A percentile compares a stretch with the other conserved stretches of the same genome.
Evolutionary conservation across 2,113 vertebrate genomes (phyloP).

Genomic region (Candoia aspera): DNA sequence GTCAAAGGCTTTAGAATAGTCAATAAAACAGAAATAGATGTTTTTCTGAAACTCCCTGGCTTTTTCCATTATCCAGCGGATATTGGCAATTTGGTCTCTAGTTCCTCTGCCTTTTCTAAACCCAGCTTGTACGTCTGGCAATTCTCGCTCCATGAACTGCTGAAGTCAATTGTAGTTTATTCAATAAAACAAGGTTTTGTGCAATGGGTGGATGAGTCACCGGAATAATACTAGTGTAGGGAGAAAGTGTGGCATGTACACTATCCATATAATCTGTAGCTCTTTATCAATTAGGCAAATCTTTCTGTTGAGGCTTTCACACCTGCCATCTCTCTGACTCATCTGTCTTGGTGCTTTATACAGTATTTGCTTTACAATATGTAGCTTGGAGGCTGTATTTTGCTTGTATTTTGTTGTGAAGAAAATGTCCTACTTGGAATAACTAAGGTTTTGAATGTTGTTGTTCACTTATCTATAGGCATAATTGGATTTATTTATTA

Average conservation of each 20-base stretch:
- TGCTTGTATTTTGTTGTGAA: background rate
- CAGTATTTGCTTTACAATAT: background rate
- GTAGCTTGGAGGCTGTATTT: background rate
- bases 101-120: too few relatives aligned
- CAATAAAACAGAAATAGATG: too few relatives aligned
- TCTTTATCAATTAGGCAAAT: background rate
- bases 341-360: background rate
- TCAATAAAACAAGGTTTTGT: background rate
- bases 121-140: too few relatives aligned
- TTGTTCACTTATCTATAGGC: background rate
- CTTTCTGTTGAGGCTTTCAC: background rate
- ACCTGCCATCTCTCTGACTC: background rate
- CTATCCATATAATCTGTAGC: background rate
- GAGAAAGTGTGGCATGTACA: background rate
- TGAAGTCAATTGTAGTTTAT: background rate
- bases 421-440: background rate
- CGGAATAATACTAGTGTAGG: background rate
- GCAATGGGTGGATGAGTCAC: background rate
- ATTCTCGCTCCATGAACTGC: too few relatives aligned
- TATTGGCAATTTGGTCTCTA: too few relatives aligned
- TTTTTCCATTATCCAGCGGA: too few relatives aligned
- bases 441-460: background rate
- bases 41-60: too few relatives aligned
- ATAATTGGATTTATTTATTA: background rate
- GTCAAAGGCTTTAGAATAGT: too few relatives aligned